Percentiles rank a stretch among this genome's conserved stretches.
phyloP scores from a whole-genome alignment of 1,140 invertebrate genomes.

The Gonioctena quinquepunctata region DNA sequence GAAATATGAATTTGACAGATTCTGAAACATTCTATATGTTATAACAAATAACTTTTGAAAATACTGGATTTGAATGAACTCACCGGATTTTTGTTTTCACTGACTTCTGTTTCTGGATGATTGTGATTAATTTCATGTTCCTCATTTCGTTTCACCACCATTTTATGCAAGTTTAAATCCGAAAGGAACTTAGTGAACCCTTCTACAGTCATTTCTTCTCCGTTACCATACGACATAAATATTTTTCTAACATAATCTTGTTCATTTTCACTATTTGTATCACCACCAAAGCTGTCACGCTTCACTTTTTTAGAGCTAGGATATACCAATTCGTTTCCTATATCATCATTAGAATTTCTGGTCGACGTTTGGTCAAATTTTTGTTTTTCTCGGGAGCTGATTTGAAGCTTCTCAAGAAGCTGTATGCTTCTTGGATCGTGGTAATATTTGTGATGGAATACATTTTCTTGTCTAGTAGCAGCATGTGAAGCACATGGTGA shows the following conservation, averaged over 20 bases:
- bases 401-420: constrained; percentile 3
- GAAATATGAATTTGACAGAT: neutral
- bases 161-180: neutral
- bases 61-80: neutral
- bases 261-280: constrained; percentile 18
- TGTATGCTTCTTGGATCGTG: constrained; percentile 35
- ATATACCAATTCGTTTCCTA: neutral
- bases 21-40: too few species aligned
- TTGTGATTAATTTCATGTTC: neutral
- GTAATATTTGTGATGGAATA: constrained; percentile 32
- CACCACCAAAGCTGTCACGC: constrained; percentile 15
- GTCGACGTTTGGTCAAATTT: neutral
- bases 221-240: constrained; percentile 61
- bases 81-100: neutral
- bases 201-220: constrained; percentile 65
- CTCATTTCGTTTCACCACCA: neutral
- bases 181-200: constrained; percentile 68
- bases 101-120: neutral
- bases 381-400: constrained; percentile 6
- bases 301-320: constrained; percentile 4
- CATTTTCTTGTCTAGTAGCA: constrained; percentile 49
- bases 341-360: constrained; percentile 10
- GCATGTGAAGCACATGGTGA: constrained; percentile 69
- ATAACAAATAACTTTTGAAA: too few species aligned
- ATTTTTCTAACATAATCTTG: constrained; percentile 53